phyloP scores from a whole-genome alignment of 1,140 invertebrate species.

The Triops longicaudatus region DNA sequence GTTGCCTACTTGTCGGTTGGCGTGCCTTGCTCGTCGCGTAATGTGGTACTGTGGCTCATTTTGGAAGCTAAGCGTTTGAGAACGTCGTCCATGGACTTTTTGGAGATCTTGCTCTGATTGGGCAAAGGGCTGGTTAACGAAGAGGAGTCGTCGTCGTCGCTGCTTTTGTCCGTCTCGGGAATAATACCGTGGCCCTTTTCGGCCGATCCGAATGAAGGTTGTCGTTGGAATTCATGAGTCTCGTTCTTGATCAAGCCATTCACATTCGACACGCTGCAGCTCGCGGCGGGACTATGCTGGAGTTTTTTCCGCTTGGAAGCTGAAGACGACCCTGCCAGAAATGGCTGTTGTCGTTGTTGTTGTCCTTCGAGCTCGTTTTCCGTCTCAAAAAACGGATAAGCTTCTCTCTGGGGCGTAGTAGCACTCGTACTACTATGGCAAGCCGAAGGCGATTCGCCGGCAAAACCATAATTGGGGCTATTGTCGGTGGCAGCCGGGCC shows the following conservation, averaged over 20 bases:
- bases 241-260: neutral
- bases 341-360: neutral
- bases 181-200: neutral
- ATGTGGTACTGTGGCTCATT: constrained; percentile 55
- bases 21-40: constrained; percentile 43
- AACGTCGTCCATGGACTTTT: constrained; percentile 69
- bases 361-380: neutral
- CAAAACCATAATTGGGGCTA: neutral
- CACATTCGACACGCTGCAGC: neutral
- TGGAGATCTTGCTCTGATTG: constrained; percentile 19
- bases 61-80: constrained; percentile 72
- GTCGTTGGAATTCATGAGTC: constrained; percentile 3
- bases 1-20: constrained; percentile 29
- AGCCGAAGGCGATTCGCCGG: neutral
- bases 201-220: neutral
- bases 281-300: neutral
- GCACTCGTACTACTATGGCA: too few relatives aligned
- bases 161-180: neutral
- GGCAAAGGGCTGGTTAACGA: neutral
- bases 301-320: constrained; percentile 10
- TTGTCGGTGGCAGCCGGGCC: neutral
- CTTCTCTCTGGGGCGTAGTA: neutral
- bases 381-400: neutral
- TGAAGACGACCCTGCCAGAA: neutral
- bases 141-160: neutral